Evolutionary conservation across 2,888 invertebrate genomes (phyloP), one percentile per base, ranked within the genome.

Genomic region (Trissoscelio sp.): DNA sequence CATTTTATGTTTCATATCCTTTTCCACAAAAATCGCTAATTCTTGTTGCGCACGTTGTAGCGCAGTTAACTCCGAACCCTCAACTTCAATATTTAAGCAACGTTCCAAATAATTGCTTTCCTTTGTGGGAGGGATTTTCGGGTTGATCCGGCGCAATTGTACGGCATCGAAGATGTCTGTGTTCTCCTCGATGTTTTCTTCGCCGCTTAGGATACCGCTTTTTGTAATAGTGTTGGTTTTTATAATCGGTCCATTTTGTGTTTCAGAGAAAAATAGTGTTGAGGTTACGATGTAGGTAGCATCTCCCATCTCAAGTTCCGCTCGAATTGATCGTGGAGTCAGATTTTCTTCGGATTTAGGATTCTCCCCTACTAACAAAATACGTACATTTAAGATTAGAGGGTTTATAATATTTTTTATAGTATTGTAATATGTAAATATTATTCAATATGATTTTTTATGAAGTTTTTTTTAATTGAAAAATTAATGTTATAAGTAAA

Each of bases 91-190:
- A 28, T 90, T 91, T 11, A 91, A 70, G 73, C 91, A 91, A 28
- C 87, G 86, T 53, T 91, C 88, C 2, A 89, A 22, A 11, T 69
- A 74, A 31, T 46, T 79, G 28, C 60, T 82, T 16, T 81, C 82
- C 20, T 78, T 64, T 1, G 14, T 37, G 1, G 60, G 58, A 1
- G 62, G 44, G 1, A 74, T 60, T 14, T 84, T 79, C 0, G 88
- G 87, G 22, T 85, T 83, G 16, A 90, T 84, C 37, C 89, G 3
- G 34, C 90, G 87, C 7, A 91, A 64, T 24, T 91, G 88, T 4
- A 90, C 88, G 3, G 91, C 90, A 37, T 90, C 90, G 4, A 90
- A 88, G 2, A 91, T 87, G 55, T 90, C 90, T 0, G 89, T 89
- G 57, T 91, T 91, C 42, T 87, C 85, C 86, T 39, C 81, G 81